Evolutionary conservation across 2,888 invertebrate genomes (phyloP).

Genomic region (Cerastoderma edule): DNA sequence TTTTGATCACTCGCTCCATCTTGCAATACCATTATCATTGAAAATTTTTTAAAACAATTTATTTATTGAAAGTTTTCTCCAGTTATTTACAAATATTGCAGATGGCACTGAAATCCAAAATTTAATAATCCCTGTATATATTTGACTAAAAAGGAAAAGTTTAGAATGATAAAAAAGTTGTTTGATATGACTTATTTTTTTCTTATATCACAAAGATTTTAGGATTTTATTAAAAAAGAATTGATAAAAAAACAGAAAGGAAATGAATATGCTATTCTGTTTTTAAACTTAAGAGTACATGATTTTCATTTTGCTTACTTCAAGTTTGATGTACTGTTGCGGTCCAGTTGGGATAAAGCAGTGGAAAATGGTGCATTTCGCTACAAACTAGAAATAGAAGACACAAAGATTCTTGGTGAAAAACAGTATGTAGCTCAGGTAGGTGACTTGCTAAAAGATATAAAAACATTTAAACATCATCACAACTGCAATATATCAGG

Average conservation of each 20-base stretch:
- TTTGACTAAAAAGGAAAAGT: too few species aligned
- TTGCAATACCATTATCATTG: too few species aligned
- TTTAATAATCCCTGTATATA: too few species aligned
- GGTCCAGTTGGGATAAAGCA: slow-evolving; percentile 77
- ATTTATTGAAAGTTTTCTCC: too few species aligned
- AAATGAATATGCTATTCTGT: too few species aligned
- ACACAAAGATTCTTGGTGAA: slow-evolving; percentile 82
- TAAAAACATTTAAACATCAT: too few species aligned
- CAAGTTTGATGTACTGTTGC: slow-evolving; percentile 78
- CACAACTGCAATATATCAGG: too few species aligned
- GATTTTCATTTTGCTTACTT: slow-evolving; percentile 21
- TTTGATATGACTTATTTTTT: neutral
- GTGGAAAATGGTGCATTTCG: slow-evolving; percentile 82
- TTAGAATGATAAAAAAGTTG: neutral
- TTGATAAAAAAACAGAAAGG: neutral
- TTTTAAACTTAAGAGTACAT: neutral
- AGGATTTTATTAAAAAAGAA: neutral
- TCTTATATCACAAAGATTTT: neutral
- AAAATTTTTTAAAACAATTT: too few species aligned
- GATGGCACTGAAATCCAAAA: too few species aligned
- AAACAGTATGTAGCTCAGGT: slow-evolving; percentile 83
- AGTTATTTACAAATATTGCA: too few species aligned
- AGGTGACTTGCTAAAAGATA: slow-evolving; percentile 26
- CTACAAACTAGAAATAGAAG: slow-evolving; percentile 82
- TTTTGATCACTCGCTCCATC: too few species aligned